Evolutionary conservation across 2,888 invertebrate species (phyloP), one percentile per base, ranked within the genome.

Genomic region (Rosalia funebris): DNA sequence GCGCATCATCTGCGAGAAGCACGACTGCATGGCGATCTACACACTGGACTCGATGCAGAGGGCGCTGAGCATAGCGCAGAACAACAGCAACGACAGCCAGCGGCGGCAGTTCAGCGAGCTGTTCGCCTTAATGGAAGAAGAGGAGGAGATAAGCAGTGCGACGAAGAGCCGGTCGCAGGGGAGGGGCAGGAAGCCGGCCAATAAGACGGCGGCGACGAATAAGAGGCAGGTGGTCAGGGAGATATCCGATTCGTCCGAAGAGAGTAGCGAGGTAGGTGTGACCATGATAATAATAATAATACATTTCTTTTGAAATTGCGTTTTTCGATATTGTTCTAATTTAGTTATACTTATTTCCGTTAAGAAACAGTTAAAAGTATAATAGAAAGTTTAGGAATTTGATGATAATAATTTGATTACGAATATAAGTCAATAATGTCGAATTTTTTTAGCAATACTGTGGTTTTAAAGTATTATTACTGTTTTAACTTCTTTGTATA

Each of bases 31-130:
- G 81, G 89, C 89, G 59, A 88, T 96, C 77, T 94, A 95, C 81
- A 92, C 92, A 68, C 88, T 92, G 82, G 95, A 96, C 79, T 89
- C 90, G 72, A 92, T 98, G 89, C 96, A 96, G 81, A 89, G 93
- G 77, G 95, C 96, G 31, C 83, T 98, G 67, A 92, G 94, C 75
- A 91, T 92, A 71, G 92, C 95, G 17, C 94, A 94, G 80, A 89
- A 90, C 62, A 90, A 93, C 74, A 71, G 71, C 80, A 93, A 88
- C 76, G 97, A 97, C 81, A 88, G 89, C 72, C 90, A 95, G 83
- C 91, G 93, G 84, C 92, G 92, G 83, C 93, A 92, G 84, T 96
- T 93, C 82, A 91, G 91, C 78, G 95, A 95, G 76, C 84, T 97
- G 72, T 92, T 96, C 80, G 91, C 93, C 4, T 84, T 97, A 70